A percentile compares a stretch with the other conserved stretches of the same genome.
Conservation (phyloP, 2,888 invertebrate species). For the Tetragnatha montana region DNA sequence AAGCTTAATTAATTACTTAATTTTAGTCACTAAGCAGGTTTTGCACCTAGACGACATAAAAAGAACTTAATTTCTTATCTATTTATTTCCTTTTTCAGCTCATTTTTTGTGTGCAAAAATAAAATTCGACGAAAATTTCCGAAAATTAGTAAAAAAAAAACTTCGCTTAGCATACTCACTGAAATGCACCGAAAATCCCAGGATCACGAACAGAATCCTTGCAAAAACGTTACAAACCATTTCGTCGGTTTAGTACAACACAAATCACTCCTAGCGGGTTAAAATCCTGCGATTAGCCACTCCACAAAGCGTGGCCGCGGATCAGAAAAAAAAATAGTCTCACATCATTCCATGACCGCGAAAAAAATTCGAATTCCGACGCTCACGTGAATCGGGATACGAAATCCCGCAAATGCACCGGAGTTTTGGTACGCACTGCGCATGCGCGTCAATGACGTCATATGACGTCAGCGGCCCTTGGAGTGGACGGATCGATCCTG, state of each 20-base stretch:
- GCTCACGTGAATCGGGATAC: conserved; percentile 34
- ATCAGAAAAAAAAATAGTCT: neutral
- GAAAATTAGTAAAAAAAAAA: neutral
- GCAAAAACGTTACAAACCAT: conserved; percentile 9
- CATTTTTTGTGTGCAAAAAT: no score
- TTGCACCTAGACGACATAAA: no score
- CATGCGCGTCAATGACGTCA: conserved; percentile 18
- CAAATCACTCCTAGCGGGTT: no score
- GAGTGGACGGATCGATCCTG: conserved; percentile 31
- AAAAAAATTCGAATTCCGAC: conserved; percentile 3
- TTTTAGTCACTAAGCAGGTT: no score
- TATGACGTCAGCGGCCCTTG: conserved; percentile 41
- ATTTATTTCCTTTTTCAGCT: no score
- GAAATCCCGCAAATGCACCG: conserved; percentile 68
- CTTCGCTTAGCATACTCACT: conserved; percentile 8
- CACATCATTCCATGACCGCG: neutral
- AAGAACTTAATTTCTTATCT: no score
- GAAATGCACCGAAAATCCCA: conserved; percentile 48
- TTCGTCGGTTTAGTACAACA: neutral
- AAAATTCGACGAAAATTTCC: no score
- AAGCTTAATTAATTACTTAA: no score
- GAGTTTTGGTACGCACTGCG: conserved; percentile 16
- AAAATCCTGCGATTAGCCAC: neutral
- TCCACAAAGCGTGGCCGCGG: neutral
- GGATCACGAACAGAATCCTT: conserved; percentile 5